Evolutionary conservation across 1,140 invertebrate species (phyloP), one percentile per base, ranked within the genome.

Genomic region (Apis dorsata): DNA sequence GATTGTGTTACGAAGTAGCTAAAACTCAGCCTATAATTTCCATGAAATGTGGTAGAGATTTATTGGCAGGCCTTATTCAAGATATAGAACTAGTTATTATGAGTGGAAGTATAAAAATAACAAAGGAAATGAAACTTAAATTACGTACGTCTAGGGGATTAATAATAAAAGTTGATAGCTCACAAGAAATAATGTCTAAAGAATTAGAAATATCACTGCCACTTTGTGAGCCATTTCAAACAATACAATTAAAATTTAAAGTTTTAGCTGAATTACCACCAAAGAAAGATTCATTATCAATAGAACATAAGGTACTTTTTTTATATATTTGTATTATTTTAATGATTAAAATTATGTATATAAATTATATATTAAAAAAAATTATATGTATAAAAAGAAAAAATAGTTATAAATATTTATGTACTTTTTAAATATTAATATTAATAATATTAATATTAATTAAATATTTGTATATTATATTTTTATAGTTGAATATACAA

Each of bases 251-350:
- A 59, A 94, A 95, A 1, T 91, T 98, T 1, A 94, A 95, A 78
- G 94, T 98, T 24, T 95, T 97, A 59, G 96, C 97, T 7, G 96
- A 96, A 82, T 91, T 98, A 65, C 96, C 96, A 28, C 95, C 96
- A 3, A 96, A 96, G 86, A 96, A 95, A 87, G 95, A 95, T 91
- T 91, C 95, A 63, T 95, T 95, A 87, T 95, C 94, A 60, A 95
- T 97, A 91, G 96, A 97, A 86, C 96, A 97, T 90, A 95, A 96
- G 92, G 95, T 97, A 92, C 93, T 85, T 71, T 70, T 44, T 78
- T 74, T 86, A 60, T 76, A 62, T 72, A 59, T 74, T 44, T 44
- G 5, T 44, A 44, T 44, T 44, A 68, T 57, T 60, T 13, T 79
- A 66, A 49, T 59, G 24, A 11, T 62, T 19, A 9, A 63, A 77